phyloP scores from a whole-genome alignment of 2,797 vertebrate species.

The Ctenochaetus hawaiiensis region DNA sequence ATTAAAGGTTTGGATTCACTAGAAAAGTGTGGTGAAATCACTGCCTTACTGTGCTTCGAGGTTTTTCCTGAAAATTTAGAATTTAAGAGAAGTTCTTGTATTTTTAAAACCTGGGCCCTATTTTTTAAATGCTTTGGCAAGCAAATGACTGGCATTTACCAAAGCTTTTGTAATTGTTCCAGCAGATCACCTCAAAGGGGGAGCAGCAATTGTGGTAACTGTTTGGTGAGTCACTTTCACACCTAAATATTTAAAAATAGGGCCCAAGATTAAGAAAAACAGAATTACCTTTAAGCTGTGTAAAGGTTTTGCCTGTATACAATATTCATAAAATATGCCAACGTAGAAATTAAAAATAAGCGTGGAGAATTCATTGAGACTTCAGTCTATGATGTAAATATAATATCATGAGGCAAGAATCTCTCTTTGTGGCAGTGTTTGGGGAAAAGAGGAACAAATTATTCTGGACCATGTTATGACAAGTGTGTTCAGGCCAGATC shows the following conservation, averaged over 20 bases:
- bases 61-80: background rate
- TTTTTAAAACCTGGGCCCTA: too few species aligned
- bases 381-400: background rate
- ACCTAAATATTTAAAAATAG: too few species aligned
- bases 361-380: background rate
- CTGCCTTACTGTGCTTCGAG: background rate
- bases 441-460: constrained; percentile 5
- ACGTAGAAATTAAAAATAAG: background rate
- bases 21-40: background rate
- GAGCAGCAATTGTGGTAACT: too few species aligned
- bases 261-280: too few species aligned
- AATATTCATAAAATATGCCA: background rate
- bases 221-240: too few species aligned
- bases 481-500: background rate
- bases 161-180: too few species aligned
- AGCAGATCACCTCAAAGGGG: too few species aligned
- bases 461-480: constrained; percentile 11
- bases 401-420: background rate
- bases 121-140: too few species aligned
- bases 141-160: too few species aligned
- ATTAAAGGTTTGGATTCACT: constrained; percentile 4
- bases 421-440: background rate
- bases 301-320: background rate
- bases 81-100: too few species aligned
- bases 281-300: too few species aligned